These are phyloP conservation scores for Oxytorus armatus DNA, from an alignment of 2,888 invertebrate species.

Conservation along the genomic window DNA sequence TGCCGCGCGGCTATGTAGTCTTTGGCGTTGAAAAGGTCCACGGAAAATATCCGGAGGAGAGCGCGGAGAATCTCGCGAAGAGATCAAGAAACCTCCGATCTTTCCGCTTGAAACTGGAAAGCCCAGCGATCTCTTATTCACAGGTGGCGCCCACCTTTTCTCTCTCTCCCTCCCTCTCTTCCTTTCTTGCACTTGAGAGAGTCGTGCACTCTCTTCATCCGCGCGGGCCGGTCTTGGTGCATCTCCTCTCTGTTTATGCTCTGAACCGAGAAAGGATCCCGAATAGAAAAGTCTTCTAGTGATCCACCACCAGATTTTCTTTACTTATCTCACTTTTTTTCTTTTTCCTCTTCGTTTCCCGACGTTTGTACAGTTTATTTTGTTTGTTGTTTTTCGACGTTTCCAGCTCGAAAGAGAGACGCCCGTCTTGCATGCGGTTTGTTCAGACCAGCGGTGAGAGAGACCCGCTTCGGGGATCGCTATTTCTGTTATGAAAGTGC, in stretches of 20 bases:
- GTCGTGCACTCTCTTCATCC: conserved; percentile 16
- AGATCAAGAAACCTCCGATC: conserved; percentile 54
- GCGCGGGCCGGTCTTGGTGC: conserved; percentile 17
- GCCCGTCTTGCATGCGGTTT: conserved; percentile 39
- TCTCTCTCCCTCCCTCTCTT: conserved; percentile 53
- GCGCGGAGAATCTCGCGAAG: conserved; percentile 40
- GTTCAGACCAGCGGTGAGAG: conserved; percentile 43
- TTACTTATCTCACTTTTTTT: conserved; percentile 36
- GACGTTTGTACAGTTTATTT: background rate
- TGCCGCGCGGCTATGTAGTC: conserved; percentile 14
- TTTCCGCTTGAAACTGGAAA: conserved; percentile 66
- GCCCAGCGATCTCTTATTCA: conserved; percentile 59
- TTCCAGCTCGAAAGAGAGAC: conserved; percentile 40
- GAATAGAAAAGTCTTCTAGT: conserved; percentile 38
- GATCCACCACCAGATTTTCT: conserved; percentile 34
- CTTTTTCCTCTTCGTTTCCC: conserved; percentile 36
- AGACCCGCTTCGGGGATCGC: conserved; percentile 55
- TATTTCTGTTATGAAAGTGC: conserved; percentile 79
- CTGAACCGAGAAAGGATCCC: conserved; percentile 28
- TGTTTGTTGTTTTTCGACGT: conserved; percentile 38
- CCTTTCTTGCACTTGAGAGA: background rate
- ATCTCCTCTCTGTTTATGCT: conserved; percentile 30
- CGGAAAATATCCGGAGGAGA: conserved; percentile 29
- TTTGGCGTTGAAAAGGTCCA: conserved; percentile 39
- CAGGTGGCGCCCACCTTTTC: conserved; percentile 51